Base-by-base conservation (phyloP, 2,797 vertebrate species). In the Benthosema pterotum region DNA sequence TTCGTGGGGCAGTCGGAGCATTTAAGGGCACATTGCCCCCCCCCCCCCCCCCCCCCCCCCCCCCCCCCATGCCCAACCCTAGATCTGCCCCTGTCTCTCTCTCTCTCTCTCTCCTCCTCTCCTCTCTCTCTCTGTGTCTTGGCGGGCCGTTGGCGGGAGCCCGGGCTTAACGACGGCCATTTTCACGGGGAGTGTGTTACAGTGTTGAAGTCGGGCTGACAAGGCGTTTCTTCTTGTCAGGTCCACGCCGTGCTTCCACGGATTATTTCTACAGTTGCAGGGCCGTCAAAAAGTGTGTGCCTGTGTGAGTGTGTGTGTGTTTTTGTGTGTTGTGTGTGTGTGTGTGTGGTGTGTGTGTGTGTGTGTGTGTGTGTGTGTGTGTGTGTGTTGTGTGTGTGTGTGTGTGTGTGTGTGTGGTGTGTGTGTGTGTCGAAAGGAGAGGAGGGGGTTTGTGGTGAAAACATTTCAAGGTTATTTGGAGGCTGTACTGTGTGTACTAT, bases 161-260 rank as follows among this genome's bases (percentile, higher is more conserved):
- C 57, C 22, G 62, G 49, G 58, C 50, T 48, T 64, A 79, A 78
- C 60, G 69, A 71, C 49, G 42, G 43, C 52, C 52, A 70, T 71
- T 75, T 9, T 75, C 57, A 67, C 12, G 3, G 18, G 71, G 79
- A 51, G 19, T n/a, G n/a, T n/a, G n/a, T n/a, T n/a, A n/a, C n/a
- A n/a, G n/a, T 1, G 2, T 25, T 38, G 32, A 38, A 72, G 55
- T 51, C 14, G 2, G 19, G 22, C 47, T 46, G 66, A 73, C 67
- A 74, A 60, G 45, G 25, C 25, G 50, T 45, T 46, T 59, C 57
- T 52, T 60, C 49, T 60, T 52, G 63, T 62, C 62, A 47, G 25
- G 32, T 9, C 32, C 8, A 9, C 32, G 7, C 32, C 46, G 13
- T 5, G 8, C 43, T 48, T n/a, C 42, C 11, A 7, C 2, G 28